Evolutionary conservation across 2,797 vertebrate species (phyloP), one percentile per base, ranked within the genome.

Genomic region (Poeciliopsis presidionis): DNA sequence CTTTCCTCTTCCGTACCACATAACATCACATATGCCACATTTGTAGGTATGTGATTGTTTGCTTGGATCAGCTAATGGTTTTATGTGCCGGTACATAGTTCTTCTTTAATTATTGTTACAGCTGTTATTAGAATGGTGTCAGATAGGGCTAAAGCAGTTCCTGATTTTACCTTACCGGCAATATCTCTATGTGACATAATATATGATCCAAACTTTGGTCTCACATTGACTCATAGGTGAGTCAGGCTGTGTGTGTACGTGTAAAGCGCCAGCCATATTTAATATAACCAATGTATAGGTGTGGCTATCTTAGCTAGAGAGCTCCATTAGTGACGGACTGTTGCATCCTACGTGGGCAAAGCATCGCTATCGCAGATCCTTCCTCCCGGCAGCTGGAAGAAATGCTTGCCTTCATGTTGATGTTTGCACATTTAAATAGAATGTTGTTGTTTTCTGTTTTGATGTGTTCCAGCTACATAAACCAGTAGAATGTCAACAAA

Each of bases 131-230:
- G 76, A 86, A 79, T 86, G 70, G 45, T 59, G 41, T 28, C 14
- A 45, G 41, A 28, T 28, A 4, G 12, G 41, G 41, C 22, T 70
- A 46, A 45, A 70, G 25, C 13, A 16, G 41, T 74, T 82, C 53
- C 18, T 6, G 5, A 74, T 81, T 51, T 79, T 79, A 25, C 75
- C 79, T 80, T 75, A 75, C 67, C 57, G 74, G 81, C 59, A 69
- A 81, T 80, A 85, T 73, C 72, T 41, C 36, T 76, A 82, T 16
- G 45, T 73, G 78, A 83, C 80, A 6, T 12, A 47, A 79, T 57
- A 39, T 75, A 73, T 47, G 61, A 81, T 77, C 87, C 74, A 77
- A 90, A 87, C 79, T 84, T 86, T 85, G 74, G 86, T 81, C 80
- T 86, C 45, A 36, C 82, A 82, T 83, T 47, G 74, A 80, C 61